phyloP scores from a whole-genome alignment of 2,888 invertebrate genomes.

The Choristoneura rosaceana region DNA sequence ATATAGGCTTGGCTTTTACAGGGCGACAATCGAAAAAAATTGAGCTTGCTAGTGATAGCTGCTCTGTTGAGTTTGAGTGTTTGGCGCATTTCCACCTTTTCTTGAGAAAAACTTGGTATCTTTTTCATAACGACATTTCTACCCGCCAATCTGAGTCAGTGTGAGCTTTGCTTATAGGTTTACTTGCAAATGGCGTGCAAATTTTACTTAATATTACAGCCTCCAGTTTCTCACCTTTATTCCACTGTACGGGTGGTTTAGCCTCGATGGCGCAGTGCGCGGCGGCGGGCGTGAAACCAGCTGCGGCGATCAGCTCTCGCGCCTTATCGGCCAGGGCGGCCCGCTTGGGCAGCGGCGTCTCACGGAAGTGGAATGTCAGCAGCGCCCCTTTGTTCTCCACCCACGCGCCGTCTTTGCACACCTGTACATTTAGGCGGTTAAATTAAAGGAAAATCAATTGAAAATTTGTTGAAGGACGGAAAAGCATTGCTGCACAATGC shows the following conservation, averaged over 20 bases:
- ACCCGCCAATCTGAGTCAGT: too few relatives aligned
- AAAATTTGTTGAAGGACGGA: too few relatives aligned
- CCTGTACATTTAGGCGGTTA: slow-evolving; percentile 69
- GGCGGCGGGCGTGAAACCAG: slow-evolving; percentile 91
- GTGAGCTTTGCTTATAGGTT: too few relatives aligned
- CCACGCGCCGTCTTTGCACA: slow-evolving; percentile 95
- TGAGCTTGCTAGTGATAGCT: too few relatives aligned
- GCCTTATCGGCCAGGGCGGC: slow-evolving; percentile 90
- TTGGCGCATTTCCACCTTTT: too few relatives aligned
- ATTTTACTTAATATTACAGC: too few relatives aligned
- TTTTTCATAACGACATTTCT: too few relatives aligned
- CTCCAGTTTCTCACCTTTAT: slow-evolving; percentile 86
- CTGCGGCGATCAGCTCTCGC: slow-evolving; percentile 88
- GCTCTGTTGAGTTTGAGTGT: too few relatives aligned
- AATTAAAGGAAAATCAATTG: too few relatives aligned
- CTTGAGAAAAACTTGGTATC: too few relatives aligned
- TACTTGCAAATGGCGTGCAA: too few relatives aligned
- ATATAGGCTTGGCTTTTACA: background rate
- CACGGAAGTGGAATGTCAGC: slow-evolving; percentile 94
- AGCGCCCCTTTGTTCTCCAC: slow-evolving; percentile 96
- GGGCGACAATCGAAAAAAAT: background rate
- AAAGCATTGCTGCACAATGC: too few relatives aligned
- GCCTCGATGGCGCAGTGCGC: slow-evolving; percentile 96
- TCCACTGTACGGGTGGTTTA: slow-evolving; percentile 96
- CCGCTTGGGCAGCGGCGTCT: slow-evolving; percentile 90